Conservation (phyloP, 2,113 vertebrate species). For the Bothrops jararaca region DNA sequence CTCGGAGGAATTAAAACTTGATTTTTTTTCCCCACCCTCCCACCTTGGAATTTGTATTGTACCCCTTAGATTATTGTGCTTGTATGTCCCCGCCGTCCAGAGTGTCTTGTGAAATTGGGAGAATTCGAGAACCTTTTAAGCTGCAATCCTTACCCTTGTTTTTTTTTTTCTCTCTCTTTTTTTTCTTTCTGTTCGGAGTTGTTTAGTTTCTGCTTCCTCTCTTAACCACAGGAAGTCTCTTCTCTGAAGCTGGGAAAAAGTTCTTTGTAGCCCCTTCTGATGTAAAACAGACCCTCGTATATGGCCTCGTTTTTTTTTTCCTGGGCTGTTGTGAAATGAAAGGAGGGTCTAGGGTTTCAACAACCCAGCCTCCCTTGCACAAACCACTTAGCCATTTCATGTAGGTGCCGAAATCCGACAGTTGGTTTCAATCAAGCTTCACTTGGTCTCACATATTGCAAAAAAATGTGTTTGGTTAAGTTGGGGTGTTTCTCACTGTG, state of each 20-base stretch:
- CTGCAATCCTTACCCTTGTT: constrained; percentile 29
- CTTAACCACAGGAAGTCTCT: constrained; percentile 50
- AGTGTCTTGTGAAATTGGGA: constrained; percentile 30
- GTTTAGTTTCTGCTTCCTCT: constrained; percentile 17
- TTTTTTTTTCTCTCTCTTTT: neutral
- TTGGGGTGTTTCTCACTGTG: accelerated
- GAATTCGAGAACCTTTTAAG: constrained; percentile 8
- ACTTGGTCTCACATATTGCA: neutral
- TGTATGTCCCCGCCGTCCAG: neutral
- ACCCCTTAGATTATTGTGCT: neutral
- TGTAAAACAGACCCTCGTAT: constrained; percentile 51
- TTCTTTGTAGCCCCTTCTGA: constrained; percentile 53
- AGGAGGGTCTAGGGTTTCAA: constrained; percentile 54
- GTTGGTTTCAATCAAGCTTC: constrained; percentile 35
- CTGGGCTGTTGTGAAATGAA: constrained; percentile 56
- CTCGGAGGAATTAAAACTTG: neutral
- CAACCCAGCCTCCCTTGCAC: constrained; percentile 50
- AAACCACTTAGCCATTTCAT: constrained; percentile 47
- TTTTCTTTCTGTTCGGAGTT: neutral
- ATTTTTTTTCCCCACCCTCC: neutral
- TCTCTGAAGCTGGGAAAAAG: constrained; percentile 42
- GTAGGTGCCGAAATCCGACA: constrained; percentile 36
- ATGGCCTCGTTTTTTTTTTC: constrained; percentile 35
- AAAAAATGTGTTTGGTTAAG: neutral
- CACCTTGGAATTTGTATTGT: neutral